phyloP scores from a whole-genome alignment of 2,113 vertebrate genomes.

The Macrotus californicus region DNA sequence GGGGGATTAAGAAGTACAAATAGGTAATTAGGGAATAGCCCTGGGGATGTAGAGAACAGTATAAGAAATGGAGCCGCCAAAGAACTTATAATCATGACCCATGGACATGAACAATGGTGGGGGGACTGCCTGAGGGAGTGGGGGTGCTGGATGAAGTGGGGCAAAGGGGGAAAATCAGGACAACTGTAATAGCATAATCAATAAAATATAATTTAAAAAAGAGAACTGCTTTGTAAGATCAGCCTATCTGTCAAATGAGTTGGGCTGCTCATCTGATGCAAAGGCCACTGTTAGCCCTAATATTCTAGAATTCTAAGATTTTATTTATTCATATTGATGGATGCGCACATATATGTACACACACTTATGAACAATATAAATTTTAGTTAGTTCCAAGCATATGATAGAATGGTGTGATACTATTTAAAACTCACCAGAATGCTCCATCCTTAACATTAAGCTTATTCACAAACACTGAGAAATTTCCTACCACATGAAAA shows the following conservation, averaged over 20 bases:
- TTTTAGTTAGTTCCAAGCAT: background rate
- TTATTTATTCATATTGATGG: background rate
- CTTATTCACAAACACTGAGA: background rate
- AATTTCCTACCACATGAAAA: background rate
- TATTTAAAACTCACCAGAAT: background rate
- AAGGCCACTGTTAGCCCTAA: background rate
- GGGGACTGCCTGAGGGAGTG: too few species aligned
- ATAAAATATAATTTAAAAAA: background rate
- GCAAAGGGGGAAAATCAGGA: too few species aligned
- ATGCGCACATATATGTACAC: background rate
- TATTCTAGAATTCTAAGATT: background rate
- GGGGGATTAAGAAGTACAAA: too few species aligned
- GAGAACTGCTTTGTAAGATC: background rate
- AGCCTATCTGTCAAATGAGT: background rate
- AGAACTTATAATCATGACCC: too few species aligned
- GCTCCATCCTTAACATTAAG: background rate
- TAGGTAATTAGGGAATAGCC: too few species aligned
- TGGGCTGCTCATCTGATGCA: background rate
- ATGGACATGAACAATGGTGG: too few species aligned
- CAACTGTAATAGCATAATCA: too few species aligned
- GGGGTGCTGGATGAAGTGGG: too few species aligned
- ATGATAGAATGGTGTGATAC: background rate
- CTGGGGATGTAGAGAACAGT: too few species aligned
- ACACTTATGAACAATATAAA: background rate
- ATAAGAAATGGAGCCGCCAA: too few species aligned